Percentiles rank a stretch among this genome's conserved stretches.
Evolutionary conservation across 2,888 invertebrate genomes (phyloP).

Genomic region (Ophion ellenae): DNA sequence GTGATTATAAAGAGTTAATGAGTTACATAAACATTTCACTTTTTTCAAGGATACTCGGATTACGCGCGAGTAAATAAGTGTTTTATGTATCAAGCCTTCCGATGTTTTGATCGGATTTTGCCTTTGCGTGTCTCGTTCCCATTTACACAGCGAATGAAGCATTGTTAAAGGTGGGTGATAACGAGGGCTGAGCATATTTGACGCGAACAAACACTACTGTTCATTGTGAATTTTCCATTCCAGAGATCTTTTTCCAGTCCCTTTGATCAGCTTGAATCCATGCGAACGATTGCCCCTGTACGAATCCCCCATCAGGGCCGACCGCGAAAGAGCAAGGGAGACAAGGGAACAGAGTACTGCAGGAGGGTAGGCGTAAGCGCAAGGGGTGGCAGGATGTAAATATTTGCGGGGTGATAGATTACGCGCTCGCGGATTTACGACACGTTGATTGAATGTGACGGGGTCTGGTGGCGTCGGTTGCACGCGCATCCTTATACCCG

Average conservation of each 20-base stretch:
- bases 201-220: neutral
- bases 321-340: slow-evolving; percentile 12
- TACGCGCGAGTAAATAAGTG: neutral
- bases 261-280: slow-evolving; percentile 68
- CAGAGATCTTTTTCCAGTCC: slow-evolving; percentile 18
- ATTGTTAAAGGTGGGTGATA: slow-evolving; percentile 8
- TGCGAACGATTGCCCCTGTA: slow-evolving; percentile 51
- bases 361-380: slow-evolving; percentile 14
- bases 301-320: neutral
- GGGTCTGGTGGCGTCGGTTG: slow-evolving; percentile 49
- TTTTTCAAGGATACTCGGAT: neutral
- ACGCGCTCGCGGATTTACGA: slow-evolving; percentile 74
- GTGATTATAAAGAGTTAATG: neutral
- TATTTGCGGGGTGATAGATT: slow-evolving; percentile 76
- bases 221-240: slow-evolving; percentile 10
- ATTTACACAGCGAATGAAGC: neutral
- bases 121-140: neutral
- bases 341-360: slow-evolving; percentile 14
- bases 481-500: slow-evolving; percentile 36
- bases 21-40: neutral
- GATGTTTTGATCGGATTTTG: neutral
- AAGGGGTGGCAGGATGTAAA: slow-evolving; percentile 68
- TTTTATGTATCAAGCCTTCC: neutral
- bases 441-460: slow-evolving; percentile 77
- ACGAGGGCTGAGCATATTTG: neutral